Conservation (phyloP, 2,113 vertebrate genomes). For the Halichoerus grypus region DNA sequence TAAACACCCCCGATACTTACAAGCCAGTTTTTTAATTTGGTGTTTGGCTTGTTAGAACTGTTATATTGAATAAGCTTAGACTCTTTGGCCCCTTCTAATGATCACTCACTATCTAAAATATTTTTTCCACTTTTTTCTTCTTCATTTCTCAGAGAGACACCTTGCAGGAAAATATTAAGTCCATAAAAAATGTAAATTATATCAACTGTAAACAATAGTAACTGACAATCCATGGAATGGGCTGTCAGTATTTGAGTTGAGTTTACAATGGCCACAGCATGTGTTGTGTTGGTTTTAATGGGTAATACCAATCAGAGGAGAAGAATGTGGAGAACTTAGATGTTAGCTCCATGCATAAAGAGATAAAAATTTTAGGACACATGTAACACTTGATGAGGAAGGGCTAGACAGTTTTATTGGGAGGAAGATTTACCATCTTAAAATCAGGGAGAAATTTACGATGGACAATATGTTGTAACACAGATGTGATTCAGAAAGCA, state of each 20-base stretch:
- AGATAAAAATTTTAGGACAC: not conserved
- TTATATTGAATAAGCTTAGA: not conserved
- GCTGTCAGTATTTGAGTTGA: not conserved
- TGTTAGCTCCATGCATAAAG: not conserved
- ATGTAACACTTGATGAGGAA: not conserved
- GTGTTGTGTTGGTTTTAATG: not conserved
- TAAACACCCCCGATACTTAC: not conserved
- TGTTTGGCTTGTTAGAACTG: not conserved
- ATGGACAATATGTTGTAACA: not conserved
- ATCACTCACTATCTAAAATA: not conserved
- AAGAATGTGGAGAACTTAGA: not conserved
- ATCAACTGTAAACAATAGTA: not conserved
- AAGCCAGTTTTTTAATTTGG: not conserved
- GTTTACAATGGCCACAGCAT: not conserved
- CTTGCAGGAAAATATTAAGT: not conserved
- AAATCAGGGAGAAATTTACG: not conserved
- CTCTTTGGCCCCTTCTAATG: not conserved
- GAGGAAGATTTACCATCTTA: not conserved
- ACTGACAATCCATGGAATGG: not conserved
- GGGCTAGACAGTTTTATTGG: not conserved
- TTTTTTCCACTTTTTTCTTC: not conserved
- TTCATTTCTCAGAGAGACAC: not conserved
- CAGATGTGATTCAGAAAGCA: not conserved
- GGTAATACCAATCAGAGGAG: not conserved
- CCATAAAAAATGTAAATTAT: not conserved